Conservation (phyloP, 37 sponge, comb jelly and placozoan genomes). For the Cliona cf. orientalis region DNA sequence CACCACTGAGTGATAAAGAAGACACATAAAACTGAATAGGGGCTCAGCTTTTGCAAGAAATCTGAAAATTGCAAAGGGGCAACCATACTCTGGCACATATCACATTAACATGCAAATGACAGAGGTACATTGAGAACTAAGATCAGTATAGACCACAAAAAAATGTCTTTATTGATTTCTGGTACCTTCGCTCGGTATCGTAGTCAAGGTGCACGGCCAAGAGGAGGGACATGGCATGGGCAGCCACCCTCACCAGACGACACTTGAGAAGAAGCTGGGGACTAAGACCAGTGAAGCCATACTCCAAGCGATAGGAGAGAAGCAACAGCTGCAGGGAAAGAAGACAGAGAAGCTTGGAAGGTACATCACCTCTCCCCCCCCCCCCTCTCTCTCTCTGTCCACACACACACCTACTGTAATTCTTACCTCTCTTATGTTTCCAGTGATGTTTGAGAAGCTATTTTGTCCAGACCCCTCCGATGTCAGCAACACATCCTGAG, state of each 20-base stretch:
- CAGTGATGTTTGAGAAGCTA: constrained; percentile 21
- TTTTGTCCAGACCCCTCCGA: constrained; percentile 12
- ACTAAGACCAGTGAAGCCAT: constrained; percentile 10
- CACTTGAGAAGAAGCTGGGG: constrained; percentile 6
- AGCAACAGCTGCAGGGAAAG: constrained; percentile 45
- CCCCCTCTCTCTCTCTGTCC: too few relatives aligned
- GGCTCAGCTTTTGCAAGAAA: too few relatives aligned
- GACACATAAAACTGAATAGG: background rate
- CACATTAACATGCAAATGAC: too few relatives aligned
- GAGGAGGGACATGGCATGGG: constrained; percentile 44
- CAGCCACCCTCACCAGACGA: constrained; percentile 34
- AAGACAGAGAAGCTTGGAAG: too few relatives aligned
- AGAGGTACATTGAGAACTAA: too few relatives aligned
- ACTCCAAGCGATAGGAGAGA: constrained; percentile 44
- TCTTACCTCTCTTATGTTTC: constrained; percentile 40
- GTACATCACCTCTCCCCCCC: too few relatives aligned
- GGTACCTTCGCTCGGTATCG: constrained; percentile 42
- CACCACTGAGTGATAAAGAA: background rate
- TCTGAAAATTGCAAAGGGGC: too few relatives aligned
- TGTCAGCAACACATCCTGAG: constrained; percentile 54
- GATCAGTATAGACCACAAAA: background rate
- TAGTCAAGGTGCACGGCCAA: constrained; percentile 45
- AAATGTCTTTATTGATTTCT: background rate
- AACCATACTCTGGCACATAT: too few relatives aligned
- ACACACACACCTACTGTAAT: too few relatives aligned